These are phyloP conservation scores for Trichonephila clavata DNA, from an alignment of 1,140 invertebrate species.

Conservation along the genomic window DNA sequence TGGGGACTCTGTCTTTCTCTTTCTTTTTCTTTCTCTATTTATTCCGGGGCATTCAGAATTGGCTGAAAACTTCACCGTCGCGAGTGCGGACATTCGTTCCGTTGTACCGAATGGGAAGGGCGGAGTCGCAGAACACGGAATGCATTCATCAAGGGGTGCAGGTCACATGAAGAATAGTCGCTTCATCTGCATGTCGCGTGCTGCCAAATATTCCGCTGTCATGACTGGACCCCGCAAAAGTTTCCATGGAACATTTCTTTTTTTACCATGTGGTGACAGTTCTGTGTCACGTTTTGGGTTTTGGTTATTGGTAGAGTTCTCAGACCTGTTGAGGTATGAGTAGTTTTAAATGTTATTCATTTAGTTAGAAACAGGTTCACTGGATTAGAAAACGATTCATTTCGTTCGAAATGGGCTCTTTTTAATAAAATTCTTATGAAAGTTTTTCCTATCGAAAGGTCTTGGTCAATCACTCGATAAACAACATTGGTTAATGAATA, in stretches of 20 bases:
- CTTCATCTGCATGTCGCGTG: constrained; percentile 72
- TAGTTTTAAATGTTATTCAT: background rate
- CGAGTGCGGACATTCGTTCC: background rate
- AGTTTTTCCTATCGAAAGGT: no score
- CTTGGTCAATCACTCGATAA: no score
- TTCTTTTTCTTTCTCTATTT: background rate
- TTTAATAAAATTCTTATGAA: no score
- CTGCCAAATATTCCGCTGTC: constrained; percentile 13
- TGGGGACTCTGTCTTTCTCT: background rate
- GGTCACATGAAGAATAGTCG: constrained; percentile 61
- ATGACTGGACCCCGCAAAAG: constrained; percentile 27
- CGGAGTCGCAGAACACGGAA: constrained; percentile 50
- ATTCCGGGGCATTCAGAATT: background rate
- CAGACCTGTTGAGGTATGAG: background rate
- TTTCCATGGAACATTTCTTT: constrained; percentile 15
- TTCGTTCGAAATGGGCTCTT: no score
- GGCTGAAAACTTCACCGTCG: background rate
- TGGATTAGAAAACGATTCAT: no score
- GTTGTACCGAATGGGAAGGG: constrained; percentile 13
- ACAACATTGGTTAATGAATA: no score
- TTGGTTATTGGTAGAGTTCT: background rate
- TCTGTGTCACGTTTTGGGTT: background rate
- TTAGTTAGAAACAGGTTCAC: no score
- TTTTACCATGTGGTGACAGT: background rate
- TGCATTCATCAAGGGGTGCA: constrained; percentile 66